Evolutionary conservation across 2,888 invertebrate species (phyloP).

Genomic region (Drosophila barbarae): DNA sequence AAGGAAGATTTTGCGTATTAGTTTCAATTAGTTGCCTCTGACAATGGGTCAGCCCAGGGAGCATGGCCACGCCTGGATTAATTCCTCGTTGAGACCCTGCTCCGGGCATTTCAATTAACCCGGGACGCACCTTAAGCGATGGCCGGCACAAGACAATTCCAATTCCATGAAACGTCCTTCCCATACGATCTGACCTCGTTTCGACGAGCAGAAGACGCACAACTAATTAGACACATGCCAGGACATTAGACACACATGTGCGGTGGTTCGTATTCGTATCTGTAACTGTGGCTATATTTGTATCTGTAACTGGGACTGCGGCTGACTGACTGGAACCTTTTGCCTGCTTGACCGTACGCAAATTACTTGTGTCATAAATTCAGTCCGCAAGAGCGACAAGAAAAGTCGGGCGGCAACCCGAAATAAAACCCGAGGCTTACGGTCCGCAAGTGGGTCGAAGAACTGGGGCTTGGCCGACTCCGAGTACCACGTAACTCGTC

Average conservation of each 20-base stretch:
- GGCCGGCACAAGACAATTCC: slow-evolving; percentile 62
- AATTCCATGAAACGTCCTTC: slow-evolving; percentile 53
- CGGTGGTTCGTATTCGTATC: slow-evolving; percentile 40
- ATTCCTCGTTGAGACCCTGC: slow-evolving; percentile 56
- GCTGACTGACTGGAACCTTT: slow-evolving; percentile 21
- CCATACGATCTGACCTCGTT: slow-evolving; percentile 65
- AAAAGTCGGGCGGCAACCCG: slow-evolving; percentile 56
- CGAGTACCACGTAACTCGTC: slow-evolving; percentile 24
- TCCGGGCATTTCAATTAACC: slow-evolving; percentile 68
- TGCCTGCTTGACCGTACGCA: slow-evolving; percentile 67
- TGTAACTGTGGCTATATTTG: slow-evolving; percentile 19
- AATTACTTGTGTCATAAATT: slow-evolving; percentile 74
- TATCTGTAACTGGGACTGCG: slow-evolving; percentile 31
- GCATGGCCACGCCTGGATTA: slow-evolving; percentile 53
- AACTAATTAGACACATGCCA: slow-evolving; percentile 74
- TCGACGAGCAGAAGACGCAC: slow-evolving; percentile 61
- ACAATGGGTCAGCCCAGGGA: slow-evolving; percentile 45
- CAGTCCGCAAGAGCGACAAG: slow-evolving; percentile 50
- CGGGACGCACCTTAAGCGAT: slow-evolving; percentile 65
- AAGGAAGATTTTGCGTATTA: slow-evolving; percentile 59
- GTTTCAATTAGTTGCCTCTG: slow-evolving; percentile 56
- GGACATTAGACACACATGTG: slow-evolving; percentile 49
- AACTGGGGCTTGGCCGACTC: slow-evolving; percentile 39
- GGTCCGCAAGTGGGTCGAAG: slow-evolving; percentile 56
- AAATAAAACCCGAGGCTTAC: slow-evolving; percentile 64